Base-by-base conservation (phyloP, 2,113 vertebrate genomes). In the Mus spicilegus region DNA sequence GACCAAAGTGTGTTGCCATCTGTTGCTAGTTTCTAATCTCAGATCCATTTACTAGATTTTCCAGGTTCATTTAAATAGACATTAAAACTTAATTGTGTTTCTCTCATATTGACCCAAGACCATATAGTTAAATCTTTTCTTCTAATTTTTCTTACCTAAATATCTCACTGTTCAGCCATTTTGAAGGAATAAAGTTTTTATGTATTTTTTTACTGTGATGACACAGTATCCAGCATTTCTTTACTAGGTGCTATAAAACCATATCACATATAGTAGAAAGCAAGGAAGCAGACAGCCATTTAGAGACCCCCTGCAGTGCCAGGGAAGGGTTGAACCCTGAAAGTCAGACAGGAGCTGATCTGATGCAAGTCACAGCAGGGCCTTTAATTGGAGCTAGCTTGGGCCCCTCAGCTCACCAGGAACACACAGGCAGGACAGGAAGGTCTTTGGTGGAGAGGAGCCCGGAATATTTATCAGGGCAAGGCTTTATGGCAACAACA, bases 11-110 rank as follows among this genome's bases (percentile, higher is more conserved):
- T 63, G 46, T 90, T 96, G 76, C 97, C 95, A 96, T 96, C 90
- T 97, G 95, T 97, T 96, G 90, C 93, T 93, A 56, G 76, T 93
- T 96, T 86, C 95, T 94, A 80, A 92, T 92, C 87, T 94, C 93
- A 95, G 85, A 93, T 69, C 46, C 42, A 81, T 96, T 89, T 87
- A 87, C 86, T 89, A 94, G 77, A 90, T 95, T 89, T 96, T 54
- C 61, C 85, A 95, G 72, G 70, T 22, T 93, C 73, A 93, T 69
- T 92, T 80, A 93, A 81, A 75, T 36, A 93, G 49, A 87, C 1
- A 4, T 86, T 97, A 93, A 89, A 95, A 91, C 87, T 87, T 87
- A 93, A 93, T 91, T 86, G 17, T 51, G 49, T 86, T 96, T 96
- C 54, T 87, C 93, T 81, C 3, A 77, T 28, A 72, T 78, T 89